phyloP scores from a whole-genome alignment of 1,140 invertebrate genomes.

The Cydia pomonella region DNA sequence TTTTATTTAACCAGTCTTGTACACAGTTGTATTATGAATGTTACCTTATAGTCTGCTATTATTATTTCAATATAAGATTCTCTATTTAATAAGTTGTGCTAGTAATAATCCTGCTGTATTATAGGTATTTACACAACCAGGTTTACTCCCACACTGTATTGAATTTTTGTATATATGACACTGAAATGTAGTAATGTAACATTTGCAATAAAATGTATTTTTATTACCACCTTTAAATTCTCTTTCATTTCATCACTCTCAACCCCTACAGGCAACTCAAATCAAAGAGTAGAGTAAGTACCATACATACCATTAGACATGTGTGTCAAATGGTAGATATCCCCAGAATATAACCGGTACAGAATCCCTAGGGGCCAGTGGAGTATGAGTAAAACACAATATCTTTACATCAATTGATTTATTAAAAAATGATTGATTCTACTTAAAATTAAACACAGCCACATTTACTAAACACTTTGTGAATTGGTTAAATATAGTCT shows the following conservation, averaged over 20 bases:
- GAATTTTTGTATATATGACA: constrained; percentile 78
- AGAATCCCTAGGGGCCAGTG: too few relatives aligned
- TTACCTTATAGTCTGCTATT: constrained; percentile 39
- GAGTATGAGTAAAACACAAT: background rate
- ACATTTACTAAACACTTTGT: background rate
- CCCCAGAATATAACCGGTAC: too few relatives aligned
- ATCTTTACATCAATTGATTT: background rate
- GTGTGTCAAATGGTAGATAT: too few relatives aligned
- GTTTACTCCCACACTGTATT: constrained; percentile 63
- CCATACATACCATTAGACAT: too few relatives aligned
- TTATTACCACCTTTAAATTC: constrained; percentile 71
- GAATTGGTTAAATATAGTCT: constrained; percentile 32
- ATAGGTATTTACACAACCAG: constrained; percentile 56
- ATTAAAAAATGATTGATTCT: background rate
- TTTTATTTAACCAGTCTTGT: constrained; percentile 43
- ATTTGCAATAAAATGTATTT: constrained; percentile 80
- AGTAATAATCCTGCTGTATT: constrained; percentile 47
- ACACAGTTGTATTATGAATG: constrained; percentile 38
- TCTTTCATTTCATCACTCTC: constrained; percentile 43
- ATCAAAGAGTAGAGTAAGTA: too few relatives aligned
- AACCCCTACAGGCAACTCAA: background rate
- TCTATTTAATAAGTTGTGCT: constrained; percentile 35
- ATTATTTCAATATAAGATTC: constrained; percentile 29
- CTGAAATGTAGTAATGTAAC: constrained; percentile 74
- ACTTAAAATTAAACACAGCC: constrained; percentile 31